Conservation (phyloP, 2,113 vertebrate genomes). For the Eurypyga helias region DNA sequence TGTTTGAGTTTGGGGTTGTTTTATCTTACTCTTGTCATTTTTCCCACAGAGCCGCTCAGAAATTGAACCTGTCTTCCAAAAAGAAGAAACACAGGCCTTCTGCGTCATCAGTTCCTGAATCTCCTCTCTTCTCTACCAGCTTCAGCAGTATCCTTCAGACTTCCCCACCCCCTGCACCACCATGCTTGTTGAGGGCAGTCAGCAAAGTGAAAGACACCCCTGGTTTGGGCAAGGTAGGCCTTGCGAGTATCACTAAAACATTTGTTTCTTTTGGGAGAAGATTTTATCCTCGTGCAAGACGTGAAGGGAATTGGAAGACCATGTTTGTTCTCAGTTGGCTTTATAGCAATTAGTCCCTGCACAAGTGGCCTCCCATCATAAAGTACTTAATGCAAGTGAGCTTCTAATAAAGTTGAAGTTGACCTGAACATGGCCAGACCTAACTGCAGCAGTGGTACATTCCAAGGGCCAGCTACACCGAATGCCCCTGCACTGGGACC, state of each 20-base stretch:
- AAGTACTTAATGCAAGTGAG: background rate
- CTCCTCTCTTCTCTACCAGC: conserved; percentile 91
- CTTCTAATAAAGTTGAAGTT: background rate
- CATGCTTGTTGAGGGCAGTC: conserved; percentile 92
- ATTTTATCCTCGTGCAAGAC: background rate
- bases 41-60: conserved; percentile 92
- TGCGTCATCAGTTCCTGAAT: conserved; percentile 80
- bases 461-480: background rate
- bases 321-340: background rate
- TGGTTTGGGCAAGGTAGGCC: conserved; percentile 93
- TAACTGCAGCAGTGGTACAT: background rate
- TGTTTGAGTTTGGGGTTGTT: background rate
- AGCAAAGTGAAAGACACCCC: conserved; percentile 97
- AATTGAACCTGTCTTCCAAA: conserved; percentile 95
- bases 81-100: conserved; percentile 91
- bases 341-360: background rate
- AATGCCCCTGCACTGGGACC: background rate
- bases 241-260: background rate
- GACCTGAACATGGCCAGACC: background rate
- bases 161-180: conserved; percentile 92
- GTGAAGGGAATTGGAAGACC: background rate
- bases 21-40: background rate
- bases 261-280: background rate
- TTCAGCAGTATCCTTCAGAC: conserved; percentile 90
- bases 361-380: rapidly evolving